Evolutionary conservation across 2,797 vertebrate genomes (phyloP).

Genomic region (Gadopsis marmoratus): DNA sequence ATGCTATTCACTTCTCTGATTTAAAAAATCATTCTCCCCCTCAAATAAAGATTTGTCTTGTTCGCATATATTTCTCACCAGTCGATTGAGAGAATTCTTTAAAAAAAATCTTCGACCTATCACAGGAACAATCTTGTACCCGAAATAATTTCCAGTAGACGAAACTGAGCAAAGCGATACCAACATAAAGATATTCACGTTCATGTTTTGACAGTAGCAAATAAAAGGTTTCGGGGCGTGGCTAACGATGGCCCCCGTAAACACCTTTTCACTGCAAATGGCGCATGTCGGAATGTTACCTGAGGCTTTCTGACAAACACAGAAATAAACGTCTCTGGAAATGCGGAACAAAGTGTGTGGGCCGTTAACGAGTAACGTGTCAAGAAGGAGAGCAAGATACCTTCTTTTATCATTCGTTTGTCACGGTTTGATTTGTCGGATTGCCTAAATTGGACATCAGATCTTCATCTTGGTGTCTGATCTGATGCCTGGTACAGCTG

Average conservation of each 20-base stretch:
- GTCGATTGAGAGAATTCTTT: not conserved
- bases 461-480: not conserved
- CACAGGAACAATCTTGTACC: not conserved
- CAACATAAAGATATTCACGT: conserved; percentile 1
- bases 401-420: conserved; percentile 14
- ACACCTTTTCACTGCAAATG: conserved; percentile 68
- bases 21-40: not conserved
- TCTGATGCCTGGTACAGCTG: conserved; percentile 7
- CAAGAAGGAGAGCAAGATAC: conserved; percentile 14
- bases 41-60: not conserved
- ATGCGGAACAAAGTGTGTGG: conserved; percentile 52
- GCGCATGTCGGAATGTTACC: conserved; percentile 64
- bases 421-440: conserved; percentile 6
- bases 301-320: conserved; percentile 50
- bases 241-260: conserved; percentile 42
- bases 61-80: not conserved
- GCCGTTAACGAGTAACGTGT: conserved; percentile 16
- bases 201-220: conserved; percentile 41
- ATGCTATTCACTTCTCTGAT: not conserved
- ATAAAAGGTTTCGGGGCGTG: conserved; percentile 54
- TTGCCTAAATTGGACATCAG: not conserved
- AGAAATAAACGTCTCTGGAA: conserved; percentile 54
- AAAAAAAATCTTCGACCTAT: not conserved
- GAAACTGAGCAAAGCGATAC: conserved; percentile 17
- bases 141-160: not conserved